Percentiles rank a stretch among this genome's conserved stretches.
Evolutionary conservation across 2,888 invertebrate species (phyloP).

Genomic region (Neoaliturus tenellus): DNA sequence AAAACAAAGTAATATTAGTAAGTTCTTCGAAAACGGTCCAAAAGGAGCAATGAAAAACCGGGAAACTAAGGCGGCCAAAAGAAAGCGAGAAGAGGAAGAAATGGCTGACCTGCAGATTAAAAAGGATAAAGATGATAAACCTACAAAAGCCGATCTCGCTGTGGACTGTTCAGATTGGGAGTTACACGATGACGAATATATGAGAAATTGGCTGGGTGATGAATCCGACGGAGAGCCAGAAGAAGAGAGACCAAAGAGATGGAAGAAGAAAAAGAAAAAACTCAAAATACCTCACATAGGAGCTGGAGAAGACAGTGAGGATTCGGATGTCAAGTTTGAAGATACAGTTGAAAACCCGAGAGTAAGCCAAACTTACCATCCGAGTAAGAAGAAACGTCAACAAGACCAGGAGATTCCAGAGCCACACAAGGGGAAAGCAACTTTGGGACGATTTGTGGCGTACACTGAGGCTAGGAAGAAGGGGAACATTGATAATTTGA

Average conservation of each 20-base stretch:
- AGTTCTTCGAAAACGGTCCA: neutral
- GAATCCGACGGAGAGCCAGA: neutral
- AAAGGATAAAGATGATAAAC: too few species aligned
- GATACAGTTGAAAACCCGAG: neutral
- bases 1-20: neutral
- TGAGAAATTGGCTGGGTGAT: neutral
- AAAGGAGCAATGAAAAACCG: neutral
- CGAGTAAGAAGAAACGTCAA: neutral
- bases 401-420: neutral
- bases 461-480: neutral
- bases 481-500: neutral
- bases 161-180: neutral
- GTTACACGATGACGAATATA: neutral
- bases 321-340: neutral
- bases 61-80: neutral
- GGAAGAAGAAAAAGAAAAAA: neutral
- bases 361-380: neutral
- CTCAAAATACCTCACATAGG: neutral
- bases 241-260: neutral
- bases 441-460: neutral
- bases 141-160: neutral
- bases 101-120: neutral
- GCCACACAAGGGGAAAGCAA: neutral
- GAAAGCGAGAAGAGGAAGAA: neutral
- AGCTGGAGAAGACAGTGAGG: neutral